Evolutionary conservation across 2,113 vertebrate species (phyloP).

Genomic region (Abramis brama): DNA sequence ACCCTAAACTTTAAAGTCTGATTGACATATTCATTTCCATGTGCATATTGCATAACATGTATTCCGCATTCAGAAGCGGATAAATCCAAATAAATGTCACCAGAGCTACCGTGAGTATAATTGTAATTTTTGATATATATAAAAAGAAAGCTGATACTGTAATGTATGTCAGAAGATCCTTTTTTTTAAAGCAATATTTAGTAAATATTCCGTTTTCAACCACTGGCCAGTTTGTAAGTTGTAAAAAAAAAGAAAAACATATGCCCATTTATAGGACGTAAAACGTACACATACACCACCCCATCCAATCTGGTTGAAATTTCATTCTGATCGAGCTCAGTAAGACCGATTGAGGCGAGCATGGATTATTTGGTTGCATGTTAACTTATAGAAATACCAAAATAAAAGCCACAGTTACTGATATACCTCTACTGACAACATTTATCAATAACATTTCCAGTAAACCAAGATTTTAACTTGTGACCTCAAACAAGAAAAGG

Average conservation of each 20-base stretch:
- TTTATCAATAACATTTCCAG: background rate
- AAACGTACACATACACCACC: background rate
- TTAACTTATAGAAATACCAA: background rate
- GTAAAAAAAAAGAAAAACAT: background rate
- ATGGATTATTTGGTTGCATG: background rate
- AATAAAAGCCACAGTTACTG: background rate
- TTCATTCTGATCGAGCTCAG: background rate
- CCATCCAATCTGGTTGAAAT: background rate
- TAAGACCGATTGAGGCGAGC: background rate
- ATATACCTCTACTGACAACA: background rate
- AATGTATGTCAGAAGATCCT: too few relatives aligned
- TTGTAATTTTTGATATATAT: background rate
- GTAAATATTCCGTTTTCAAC: background rate
- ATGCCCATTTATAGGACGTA: background rate
- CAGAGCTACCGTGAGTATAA: background rate
- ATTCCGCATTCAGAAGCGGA: background rate
- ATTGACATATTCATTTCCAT: background rate
- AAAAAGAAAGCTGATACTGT: background rate
- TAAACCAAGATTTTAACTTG: background rate
- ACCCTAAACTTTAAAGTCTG: background rate
- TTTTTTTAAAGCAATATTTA: too few relatives aligned
- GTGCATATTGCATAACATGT: background rate
- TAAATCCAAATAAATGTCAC: background rate
- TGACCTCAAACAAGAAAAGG: too few relatives aligned
- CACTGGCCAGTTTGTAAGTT: background rate